A percentile compares a stretch with the other conserved stretches of the same genome.
Evolutionary conservation across 2,113 vertebrate species (phyloP).

Genomic region (Meriones unguiculatus): DNA sequence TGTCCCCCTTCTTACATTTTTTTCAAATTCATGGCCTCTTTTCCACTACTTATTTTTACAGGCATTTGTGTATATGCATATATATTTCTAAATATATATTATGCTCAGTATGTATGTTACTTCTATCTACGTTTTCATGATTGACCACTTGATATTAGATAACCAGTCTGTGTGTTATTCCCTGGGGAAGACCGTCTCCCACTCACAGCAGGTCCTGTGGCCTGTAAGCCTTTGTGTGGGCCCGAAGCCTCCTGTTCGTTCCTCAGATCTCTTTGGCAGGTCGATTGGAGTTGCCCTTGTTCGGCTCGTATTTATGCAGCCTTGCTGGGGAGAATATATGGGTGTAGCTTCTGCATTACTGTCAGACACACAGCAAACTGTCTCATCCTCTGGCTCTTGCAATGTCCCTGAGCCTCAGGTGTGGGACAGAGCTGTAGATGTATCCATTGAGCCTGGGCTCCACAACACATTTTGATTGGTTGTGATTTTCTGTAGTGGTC

Average conservation of each 20-base stretch:
- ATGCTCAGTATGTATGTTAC: neutral
- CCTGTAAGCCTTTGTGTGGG: too few species aligned
- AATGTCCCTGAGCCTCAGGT: neutral
- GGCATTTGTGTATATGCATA: neutral
- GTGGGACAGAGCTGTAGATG: neutral
- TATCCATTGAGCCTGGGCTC: neutral
- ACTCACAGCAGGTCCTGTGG: neutral
- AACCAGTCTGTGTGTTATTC: neutral
- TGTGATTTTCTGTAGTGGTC: neutral
- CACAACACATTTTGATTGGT: neutral
- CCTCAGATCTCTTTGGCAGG: neutral
- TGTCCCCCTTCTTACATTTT: neutral
- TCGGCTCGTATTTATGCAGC: neutral
- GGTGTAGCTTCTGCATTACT: neutral
- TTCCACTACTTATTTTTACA: neutral
- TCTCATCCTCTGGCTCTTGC: neutral
- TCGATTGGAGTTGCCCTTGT: neutral
- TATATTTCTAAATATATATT: too few species aligned
- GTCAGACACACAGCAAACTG: neutral
- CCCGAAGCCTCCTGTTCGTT: neutral
- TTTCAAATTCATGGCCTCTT: neutral
- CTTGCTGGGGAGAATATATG: neutral
- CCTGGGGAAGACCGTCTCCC: neutral
- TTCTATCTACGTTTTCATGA: neutral
- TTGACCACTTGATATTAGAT: neutral